Evolutionary conservation across 2,113 vertebrate genomes (phyloP).

Genomic region (Atractosteus spatula): DNA sequence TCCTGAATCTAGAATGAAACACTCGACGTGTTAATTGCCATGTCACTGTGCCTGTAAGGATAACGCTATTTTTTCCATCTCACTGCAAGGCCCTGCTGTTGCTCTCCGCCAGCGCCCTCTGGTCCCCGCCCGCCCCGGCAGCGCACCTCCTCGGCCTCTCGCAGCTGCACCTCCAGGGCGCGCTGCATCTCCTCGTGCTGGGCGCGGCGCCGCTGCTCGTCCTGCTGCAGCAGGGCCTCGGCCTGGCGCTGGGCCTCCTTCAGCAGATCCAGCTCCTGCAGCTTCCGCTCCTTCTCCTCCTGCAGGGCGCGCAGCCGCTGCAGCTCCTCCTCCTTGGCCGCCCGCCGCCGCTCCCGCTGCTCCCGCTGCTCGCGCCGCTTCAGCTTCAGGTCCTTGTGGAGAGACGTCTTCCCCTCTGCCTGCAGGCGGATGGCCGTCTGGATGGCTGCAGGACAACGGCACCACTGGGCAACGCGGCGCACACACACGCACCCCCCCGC

Average conservation of each 20-base stretch:
- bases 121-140: background rate
- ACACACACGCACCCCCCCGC: too few species aligned
- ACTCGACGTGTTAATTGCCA: too few species aligned
- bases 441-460: conserved; percentile 68
- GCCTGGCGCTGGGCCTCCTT: conserved; percentile 88
- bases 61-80: too few species aligned
- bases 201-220: conserved; percentile 78
- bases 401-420: conserved; percentile 80
- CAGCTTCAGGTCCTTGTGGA: conserved; percentile 89
- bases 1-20: too few species aligned
- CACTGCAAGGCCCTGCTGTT: background rate
- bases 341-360: conserved; percentile 76
- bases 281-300: conserved; percentile 85
- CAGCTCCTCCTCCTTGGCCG: conserved; percentile 82
- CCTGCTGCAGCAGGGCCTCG: conserved; percentile 77
- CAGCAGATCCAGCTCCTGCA: conserved; percentile 86
- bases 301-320: conserved; percentile 83
- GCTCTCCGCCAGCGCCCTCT: background rate
- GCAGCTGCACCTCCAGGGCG: conserved; percentile 80
- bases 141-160: conserved; percentile 83
- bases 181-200: conserved; percentile 88
- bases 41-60: too few species aligned
- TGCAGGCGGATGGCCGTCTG: conserved; percentile 86
- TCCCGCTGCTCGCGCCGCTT: conserved; percentile 85
- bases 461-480: too few species aligned